A percentile compares a stretch with the other conserved stretches of the same genome.
Evolutionary conservation across 2,113 vertebrate genomes (phyloP).

Genomic region (Cinclus mexicanus): DNA sequence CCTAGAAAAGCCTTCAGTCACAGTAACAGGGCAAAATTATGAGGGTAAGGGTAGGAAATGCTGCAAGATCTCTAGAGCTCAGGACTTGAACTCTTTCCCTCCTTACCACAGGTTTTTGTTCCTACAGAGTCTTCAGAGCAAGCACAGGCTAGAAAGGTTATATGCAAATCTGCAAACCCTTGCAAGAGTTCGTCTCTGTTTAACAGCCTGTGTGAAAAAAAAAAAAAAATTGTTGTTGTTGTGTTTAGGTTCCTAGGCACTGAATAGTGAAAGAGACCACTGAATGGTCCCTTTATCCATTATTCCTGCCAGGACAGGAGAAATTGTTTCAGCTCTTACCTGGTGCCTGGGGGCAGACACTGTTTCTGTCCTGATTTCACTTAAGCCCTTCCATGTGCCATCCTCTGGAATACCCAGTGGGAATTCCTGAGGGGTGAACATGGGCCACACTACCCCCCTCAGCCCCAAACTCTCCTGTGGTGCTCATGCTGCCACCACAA

Average conservation of each 20-base stretch:
- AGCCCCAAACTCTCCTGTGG: neutral
- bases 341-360: neutral
- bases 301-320: neutral
- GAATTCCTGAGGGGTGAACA: neutral
- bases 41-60: neutral
- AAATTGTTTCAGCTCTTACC: neutral
- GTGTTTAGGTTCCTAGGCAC: neutral
- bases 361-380: neutral
- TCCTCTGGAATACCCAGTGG: neutral
- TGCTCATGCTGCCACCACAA: neutral
- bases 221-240: neutral
- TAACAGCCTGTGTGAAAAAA: neutral
- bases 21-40: neutral
- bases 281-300: neutral
- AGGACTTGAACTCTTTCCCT: neutral
- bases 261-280: neutral
- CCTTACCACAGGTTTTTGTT: neutral
- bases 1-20: neutral
- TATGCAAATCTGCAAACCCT: neutral
- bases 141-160: neutral
- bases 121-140: neutral
- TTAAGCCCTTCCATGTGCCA: neutral
- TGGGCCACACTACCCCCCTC: rapidly evolving
- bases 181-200: neutral
- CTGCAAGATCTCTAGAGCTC: neutral